phyloP scores from a whole-genome alignment of 2,888 invertebrate species.

The Rosalia funebris region DNA sequence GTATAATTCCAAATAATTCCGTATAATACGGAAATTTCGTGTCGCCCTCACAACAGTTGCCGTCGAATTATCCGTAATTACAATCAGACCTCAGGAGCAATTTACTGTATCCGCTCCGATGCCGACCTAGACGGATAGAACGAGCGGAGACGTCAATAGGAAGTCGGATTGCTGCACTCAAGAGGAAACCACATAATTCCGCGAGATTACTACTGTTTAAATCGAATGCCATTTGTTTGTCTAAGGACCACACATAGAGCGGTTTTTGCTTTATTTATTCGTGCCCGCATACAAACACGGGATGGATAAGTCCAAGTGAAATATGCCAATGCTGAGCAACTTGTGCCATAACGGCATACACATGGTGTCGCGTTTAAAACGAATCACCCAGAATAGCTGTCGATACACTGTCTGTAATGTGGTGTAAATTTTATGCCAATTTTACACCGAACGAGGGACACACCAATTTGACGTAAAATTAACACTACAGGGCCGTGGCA shows the following conservation, averaged over 20 bases:
- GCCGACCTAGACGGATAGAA: slow-evolving; percentile 3
- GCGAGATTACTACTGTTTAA: slow-evolving; percentile 53
- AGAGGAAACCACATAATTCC: slow-evolving; percentile 54
- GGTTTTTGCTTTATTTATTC: slow-evolving; percentile 41
- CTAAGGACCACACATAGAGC: slow-evolving; percentile 49
- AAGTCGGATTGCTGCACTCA: slow-evolving; percentile 37
- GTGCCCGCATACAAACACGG: slow-evolving; percentile 37
- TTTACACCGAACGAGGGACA: too few relatives aligned
- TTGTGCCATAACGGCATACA: too few relatives aligned
- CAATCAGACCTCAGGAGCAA: slow-evolving; percentile 9
- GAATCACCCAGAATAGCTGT: too few relatives aligned
- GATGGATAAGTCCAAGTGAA: slow-evolving; percentile 35
- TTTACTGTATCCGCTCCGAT: slow-evolving; percentile 5
- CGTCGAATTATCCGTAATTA: slow-evolving; percentile 8
- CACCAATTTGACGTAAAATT: too few relatives aligned
- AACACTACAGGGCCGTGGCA: too few relatives aligned
- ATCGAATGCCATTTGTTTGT: slow-evolving; percentile 47
- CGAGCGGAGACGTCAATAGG: slow-evolving; percentile 42
- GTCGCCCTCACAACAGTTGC: not conserved
- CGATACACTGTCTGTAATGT: too few relatives aligned
- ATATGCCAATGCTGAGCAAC: slow-evolving; percentile 40
- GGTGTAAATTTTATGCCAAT: too few relatives aligned
- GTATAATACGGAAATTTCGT: not conserved
- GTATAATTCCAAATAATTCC: not conserved
- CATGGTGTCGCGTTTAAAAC: too few relatives aligned